Evolutionary conservation across 2,797 vertebrate genomes (phyloP), one percentile per base, ranked within the genome.

Genomic region (Prionace glauca): DNA sequence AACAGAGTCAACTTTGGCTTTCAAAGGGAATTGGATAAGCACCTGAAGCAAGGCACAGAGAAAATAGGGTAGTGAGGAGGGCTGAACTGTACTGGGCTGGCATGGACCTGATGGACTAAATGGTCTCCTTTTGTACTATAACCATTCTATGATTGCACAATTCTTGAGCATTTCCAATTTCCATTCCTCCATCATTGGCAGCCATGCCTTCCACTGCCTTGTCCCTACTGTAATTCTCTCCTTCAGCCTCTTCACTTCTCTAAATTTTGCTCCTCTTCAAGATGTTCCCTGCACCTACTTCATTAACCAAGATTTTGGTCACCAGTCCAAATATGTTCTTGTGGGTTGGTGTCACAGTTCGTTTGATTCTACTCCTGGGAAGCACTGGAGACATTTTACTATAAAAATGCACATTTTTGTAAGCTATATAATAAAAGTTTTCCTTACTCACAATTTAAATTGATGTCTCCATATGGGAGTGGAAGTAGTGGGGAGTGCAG

Each of bases 391-490:
- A 88, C 3, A 29, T 56, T 88, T 88, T 29, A 60, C 50, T 60
- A 60, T 22, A 24, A 12, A 62, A n/a, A 90, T 62, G 32, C 1
- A 69, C 67, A 60, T 22, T 11, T 41, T 5, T 62, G 22, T 94
- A 22, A 72, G 29, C 14, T 65, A 56, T 91, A 32, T 11, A 74
- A 60, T 14, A 45, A 56, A 56, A 26, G 24, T 32, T 29, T n/a
- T 69, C 0, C 0, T 5, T 0, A 96, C 98, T 98, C 96, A 99
- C 99, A 20, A 96, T 97, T 97, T 71, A 98, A 97, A 96, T 98
- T 99, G 96, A 99, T 98, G 97, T 99, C 99, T 16, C 99, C 99
- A 3, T 99, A 99, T 0, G 99, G 99, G 96, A 99, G 98, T 0
- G 99, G 99, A 96, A 99, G 97, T 56, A 99, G 97, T 0, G 99